These are phyloP conservation scores for Ormyrus pomaceus DNA, from an alignment of 2,888 invertebrate species.

Conservation along the genomic window DNA sequence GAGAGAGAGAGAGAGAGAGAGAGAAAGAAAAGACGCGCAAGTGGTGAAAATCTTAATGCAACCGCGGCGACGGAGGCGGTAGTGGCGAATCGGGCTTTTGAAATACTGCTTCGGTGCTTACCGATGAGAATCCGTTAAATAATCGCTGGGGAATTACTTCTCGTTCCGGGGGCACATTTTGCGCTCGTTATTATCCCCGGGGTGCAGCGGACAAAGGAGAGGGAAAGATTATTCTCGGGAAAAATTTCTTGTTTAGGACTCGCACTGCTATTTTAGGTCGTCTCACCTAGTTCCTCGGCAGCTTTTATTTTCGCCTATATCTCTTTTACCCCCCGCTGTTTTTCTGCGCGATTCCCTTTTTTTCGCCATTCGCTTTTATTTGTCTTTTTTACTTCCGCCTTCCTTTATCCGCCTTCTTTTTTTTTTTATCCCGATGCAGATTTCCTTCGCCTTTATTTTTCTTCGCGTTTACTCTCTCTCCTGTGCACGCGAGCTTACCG, in stretches of 20 bases:
- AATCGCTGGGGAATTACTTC: slow-evolving; percentile 50
- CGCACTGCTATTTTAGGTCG: slow-evolving; percentile 27
- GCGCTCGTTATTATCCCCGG: slow-evolving; percentile 41
- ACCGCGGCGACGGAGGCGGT: slow-evolving; percentile 18
- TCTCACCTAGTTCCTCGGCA: not conserved
- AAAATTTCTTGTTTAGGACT: slow-evolving; percentile 18
- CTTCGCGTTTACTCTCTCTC: not conserved
- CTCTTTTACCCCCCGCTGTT: not conserved
- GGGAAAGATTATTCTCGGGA: not conserved
- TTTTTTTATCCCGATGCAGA: too few species aligned
- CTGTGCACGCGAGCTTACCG: slow-evolving; percentile 20
- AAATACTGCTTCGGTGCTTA: slow-evolving; percentile 43
- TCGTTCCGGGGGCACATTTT: slow-evolving; percentile 30
- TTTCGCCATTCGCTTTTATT: not conserved
- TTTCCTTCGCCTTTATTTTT: not conserved
- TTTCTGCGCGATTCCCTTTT: not conserved
- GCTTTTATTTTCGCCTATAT: slow-evolving; percentile 14
- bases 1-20: too few species aligned
- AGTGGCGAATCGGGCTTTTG: slow-evolving; percentile 37
- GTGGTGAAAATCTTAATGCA: slow-evolving; percentile 45
- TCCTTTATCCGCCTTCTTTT: too few species aligned
- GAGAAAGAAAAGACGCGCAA: not conserved
- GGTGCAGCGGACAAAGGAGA: not conserved
- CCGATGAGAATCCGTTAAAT: slow-evolving; percentile 50
- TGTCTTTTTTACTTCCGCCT: too few species aligned